Evolutionary conservation across 1,140 invertebrate genomes (phyloP).

Genomic region (Chrysopa pallens): DNA sequence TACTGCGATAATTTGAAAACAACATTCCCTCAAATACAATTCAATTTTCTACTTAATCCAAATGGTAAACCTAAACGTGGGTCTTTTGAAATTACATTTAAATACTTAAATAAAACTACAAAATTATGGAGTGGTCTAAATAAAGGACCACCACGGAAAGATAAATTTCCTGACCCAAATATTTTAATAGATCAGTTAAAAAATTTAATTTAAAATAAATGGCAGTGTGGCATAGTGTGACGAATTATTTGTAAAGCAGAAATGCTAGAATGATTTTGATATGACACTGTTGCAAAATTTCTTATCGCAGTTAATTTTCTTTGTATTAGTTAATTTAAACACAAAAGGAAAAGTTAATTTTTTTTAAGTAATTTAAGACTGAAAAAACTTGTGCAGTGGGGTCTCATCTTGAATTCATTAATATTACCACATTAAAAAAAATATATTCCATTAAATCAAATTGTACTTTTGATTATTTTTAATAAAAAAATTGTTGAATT

Average conservation of each 20-base stretch:
- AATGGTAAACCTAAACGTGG: background rate
- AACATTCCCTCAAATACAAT: background rate
- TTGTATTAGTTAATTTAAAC: too few species aligned
- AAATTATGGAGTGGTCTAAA: slow-evolving; percentile 1
- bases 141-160: background rate
- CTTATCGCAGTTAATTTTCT: too few species aligned
- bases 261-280: too few species aligned
- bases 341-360: too few species aligned
- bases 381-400: too few species aligned
- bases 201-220: background rate
- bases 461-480: too few species aligned
- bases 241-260: background rate
- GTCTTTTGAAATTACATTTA: background rate
- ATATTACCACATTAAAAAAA: too few species aligned
- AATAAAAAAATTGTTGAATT: too few species aligned
- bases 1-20: background rate
- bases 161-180: background rate
- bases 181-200: background rate
- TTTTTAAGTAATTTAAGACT: too few species aligned
- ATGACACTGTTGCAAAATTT: too few species aligned
- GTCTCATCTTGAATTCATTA: too few species aligned
- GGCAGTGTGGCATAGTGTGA: background rate
- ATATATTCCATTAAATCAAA: too few species aligned
- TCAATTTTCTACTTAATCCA: background rate
- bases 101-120: background rate